Base-by-base conservation (phyloP, 2,797 vertebrate genomes). In the Pangasius larnaudii region DNA sequence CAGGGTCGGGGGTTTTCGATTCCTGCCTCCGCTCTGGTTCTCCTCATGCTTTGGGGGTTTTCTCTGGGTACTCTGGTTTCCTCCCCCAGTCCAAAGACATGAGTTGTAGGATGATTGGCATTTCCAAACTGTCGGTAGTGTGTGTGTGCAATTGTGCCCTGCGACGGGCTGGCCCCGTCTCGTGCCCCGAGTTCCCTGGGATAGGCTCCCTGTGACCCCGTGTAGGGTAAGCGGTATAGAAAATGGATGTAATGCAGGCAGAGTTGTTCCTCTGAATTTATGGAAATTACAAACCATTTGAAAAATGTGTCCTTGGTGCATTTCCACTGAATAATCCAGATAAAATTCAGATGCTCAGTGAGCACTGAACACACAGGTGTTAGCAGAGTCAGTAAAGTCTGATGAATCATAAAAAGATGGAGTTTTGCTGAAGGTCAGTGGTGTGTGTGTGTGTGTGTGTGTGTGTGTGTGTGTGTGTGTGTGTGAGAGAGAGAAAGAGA, bases 351-450 rank as follows among this genome's bases (percentile, higher is more conserved):
- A 53, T 53, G 42, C 72, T 27, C 22, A 27, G 42, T 69, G 36
- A 39, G 33, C 42, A 8, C 74, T 77, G 46, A 51, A 42, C 72
- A n/a, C 71, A 74, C 10, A 9, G 39, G 42, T 18, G 18, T 18
- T 6, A 18, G 72, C 11, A n/a, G 5, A 77, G 46, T 33, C 78
- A 59, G 9, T 30, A 13, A 42, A 42, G 22, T 59, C 56, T 61
- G 78, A 39, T 61, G 33, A 81, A 61, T 81, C 53, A 81, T 59
- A 59, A 39, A 59, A 59, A 81, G 19, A 81, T 81, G 33, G 56
- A 42, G 11, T 59, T 80, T 59, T 39, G n/a, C 77, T 79, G 78
- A 80, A 80, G 78, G 78, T 80, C 53, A 9, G 8, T 46, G 4
- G 0, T 33, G 53, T 14, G 75, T 56, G 74, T 53, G 42, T 49